Conservation (phyloP, 1,140 invertebrate species). For the Musca domestica region DNA sequence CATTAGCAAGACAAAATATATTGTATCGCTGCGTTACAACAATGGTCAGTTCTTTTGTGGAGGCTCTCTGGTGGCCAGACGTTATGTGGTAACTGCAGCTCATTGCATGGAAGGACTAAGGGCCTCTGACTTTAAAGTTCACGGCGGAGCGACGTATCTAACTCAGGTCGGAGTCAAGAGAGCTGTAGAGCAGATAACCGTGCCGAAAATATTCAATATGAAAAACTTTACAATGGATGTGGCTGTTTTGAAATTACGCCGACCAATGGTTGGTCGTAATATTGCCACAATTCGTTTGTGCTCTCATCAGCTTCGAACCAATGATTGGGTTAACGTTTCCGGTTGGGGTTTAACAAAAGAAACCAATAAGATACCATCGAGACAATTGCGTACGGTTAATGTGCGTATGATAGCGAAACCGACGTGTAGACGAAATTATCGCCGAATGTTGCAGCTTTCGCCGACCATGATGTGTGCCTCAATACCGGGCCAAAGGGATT, state of each 20-base stretch:
- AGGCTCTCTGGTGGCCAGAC: constrained; percentile 34
- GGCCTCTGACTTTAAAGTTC: constrained; percentile 32
- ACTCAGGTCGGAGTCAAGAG: constrained; percentile 32
- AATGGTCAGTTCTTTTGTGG: constrained; percentile 38
- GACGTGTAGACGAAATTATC: constrained; percentile 37
- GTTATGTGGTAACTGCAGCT: constrained; percentile 42
- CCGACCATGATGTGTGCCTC: constrained; percentile 46
- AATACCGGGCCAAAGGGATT: constrained; percentile 37
- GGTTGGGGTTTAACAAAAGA: constrained; percentile 35
- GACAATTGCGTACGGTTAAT: constrained; percentile 41
- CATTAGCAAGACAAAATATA: constrained; percentile 39
- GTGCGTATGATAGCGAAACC: constrained; percentile 34
- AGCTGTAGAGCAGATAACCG: constrained; percentile 35
- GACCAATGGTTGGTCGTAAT: constrained; percentile 34
- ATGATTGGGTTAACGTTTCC: constrained; percentile 41
- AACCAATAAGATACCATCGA: constrained; percentile 29
- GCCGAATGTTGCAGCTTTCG: constrained; percentile 33
- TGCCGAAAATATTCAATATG: constrained; percentile 37
- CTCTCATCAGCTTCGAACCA: constrained; percentile 32
- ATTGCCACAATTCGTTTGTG: constrained; percentile 39
- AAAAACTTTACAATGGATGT: constrained; percentile 40
- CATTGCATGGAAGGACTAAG: constrained; percentile 43
- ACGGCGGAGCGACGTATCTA: constrained; percentile 35
- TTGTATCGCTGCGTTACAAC: constrained; percentile 36
- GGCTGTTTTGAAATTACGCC: constrained; percentile 39